Conservation (phyloP, 2,113 vertebrate species). For the Dascyllus trimaculatus region DNA sequence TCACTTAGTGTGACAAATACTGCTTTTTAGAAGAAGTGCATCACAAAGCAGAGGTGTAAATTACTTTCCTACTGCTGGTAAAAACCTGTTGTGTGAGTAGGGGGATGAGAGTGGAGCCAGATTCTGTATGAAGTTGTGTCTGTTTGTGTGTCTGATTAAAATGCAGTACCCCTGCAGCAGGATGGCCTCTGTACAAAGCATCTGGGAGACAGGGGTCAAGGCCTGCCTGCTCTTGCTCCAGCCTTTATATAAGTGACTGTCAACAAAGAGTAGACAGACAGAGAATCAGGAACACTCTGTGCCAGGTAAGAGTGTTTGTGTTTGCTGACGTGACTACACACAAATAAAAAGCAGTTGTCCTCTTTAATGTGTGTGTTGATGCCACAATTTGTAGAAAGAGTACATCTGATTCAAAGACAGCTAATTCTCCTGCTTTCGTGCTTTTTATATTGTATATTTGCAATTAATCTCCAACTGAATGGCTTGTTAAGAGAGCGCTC, state of each 20-base stretch:
- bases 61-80: slow-evolving; percentile 10
- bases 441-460: not conserved
- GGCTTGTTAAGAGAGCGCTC: not conserved
- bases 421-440: not conserved
- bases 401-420: not conserved
- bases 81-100: not conserved
- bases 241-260: slow-evolving; percentile 59
- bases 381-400: slow-evolving; percentile 7
- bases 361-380: slow-evolving; percentile 15
- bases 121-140: slow-evolving; percentile 15
- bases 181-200: slow-evolving; percentile 40
- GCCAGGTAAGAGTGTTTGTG: slow-evolving; percentile 32
- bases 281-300: slow-evolving; percentile 47
- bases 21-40: not conserved
- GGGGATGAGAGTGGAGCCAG: not conserved
- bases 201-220: slow-evolving; percentile 63
- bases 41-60: not conserved
- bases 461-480: not conserved
- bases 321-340: slow-evolving; percentile 32
- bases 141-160: slow-evolving; percentile 58
- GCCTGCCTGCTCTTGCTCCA: slow-evolving; percentile 41
- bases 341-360: slow-evolving; percentile 1
- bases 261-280: slow-evolving; percentile 50
- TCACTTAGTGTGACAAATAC: too few species aligned
- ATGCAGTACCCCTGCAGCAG: slow-evolving; percentile 59